Evolutionary conservation across 2,797 vertebrate genomes (phyloP).

Genomic region (Rhinichthys osculus): DNA sequence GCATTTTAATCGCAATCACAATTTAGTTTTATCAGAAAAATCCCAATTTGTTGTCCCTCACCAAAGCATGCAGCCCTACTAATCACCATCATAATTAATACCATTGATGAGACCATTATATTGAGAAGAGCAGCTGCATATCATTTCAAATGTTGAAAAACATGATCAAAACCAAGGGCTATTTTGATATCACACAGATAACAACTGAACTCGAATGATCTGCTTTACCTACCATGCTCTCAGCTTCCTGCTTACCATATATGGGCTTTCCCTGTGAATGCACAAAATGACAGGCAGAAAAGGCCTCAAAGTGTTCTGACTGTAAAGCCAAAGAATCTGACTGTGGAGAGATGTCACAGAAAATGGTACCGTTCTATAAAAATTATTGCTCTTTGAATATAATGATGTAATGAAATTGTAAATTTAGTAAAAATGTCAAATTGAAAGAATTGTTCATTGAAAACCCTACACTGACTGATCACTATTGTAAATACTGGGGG

Average conservation of each 20-base stretch:
- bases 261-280: not conserved
- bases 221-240: not conserved
- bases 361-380: not conserved
- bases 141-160: not conserved
- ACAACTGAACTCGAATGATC: not conserved
- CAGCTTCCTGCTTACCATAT: slow-evolving; percentile 7
- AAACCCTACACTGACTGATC: not conserved
- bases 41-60: not conserved
- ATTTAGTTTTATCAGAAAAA: not conserved
- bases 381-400: not conserved
- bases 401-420: not conserved
- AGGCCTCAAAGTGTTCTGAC: not conserved
- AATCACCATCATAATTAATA: not conserved
- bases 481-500: not conserved
- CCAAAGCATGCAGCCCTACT: not conserved
- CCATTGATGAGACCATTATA: not conserved
- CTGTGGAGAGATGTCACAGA: not conserved
- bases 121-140: not conserved
- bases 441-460: not conserved
- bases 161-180: not conserved
- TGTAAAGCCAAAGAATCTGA: not conserved
- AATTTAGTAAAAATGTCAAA: not conserved
- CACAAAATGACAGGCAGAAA: not conserved
- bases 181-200: not conserved
- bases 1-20: not conserved